Base-by-base conservation (phyloP, 1,140 invertebrate genomes). In the Drosophila kepulauana region DNA sequence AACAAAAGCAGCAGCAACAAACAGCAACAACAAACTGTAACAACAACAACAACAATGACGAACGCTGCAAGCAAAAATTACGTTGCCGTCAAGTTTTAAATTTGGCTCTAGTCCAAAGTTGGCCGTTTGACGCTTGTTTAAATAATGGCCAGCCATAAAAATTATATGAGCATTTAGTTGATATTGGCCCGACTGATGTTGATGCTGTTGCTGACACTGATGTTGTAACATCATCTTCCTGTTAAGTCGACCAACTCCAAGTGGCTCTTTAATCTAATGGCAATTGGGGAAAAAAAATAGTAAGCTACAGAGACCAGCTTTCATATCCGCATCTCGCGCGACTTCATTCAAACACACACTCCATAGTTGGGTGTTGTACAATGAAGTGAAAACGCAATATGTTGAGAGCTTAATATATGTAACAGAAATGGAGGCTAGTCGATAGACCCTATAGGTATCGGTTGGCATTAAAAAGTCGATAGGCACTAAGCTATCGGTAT, bases 91-190 rank as follows among this genome's bases (percentile, higher is more conserved):
- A 84, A 88, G 84, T 89, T 82, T 84, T 84, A 87, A 87, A 87
- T 82, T 73, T 65, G 43, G 76, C 68, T 33, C 56, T 64, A 70
- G 84, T 70, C 84, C 76, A 75, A 82, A 88, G 69, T 88, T 88
- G 63, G 66, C 35, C 73, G 77, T 81, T 68, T 69, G 74, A 78
- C 78, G 80, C 80, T 84, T 88, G 77, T 88, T 89, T 89, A 89
- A 88, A 88, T 84, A 88, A 88, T 88, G 84, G 85, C 80, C 65
- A 66, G 70, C 77, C 78, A 84, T 88, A 85, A 89, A 82, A 88
- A 80, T 81, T 88, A 86, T 84, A 88, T 88, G 85, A 80, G 85
- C 85, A 79, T 88, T 88, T 87, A 87, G 84, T 84, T 87, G 82
- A 87, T 87, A 64, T 54, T 64, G 49, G 62, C 20, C 49, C 10